These are phyloP conservation scores for Xerus rutilus DNA, from an alignment of 2,797 vertebrate genomes.

Conservation along the genomic window DNA sequence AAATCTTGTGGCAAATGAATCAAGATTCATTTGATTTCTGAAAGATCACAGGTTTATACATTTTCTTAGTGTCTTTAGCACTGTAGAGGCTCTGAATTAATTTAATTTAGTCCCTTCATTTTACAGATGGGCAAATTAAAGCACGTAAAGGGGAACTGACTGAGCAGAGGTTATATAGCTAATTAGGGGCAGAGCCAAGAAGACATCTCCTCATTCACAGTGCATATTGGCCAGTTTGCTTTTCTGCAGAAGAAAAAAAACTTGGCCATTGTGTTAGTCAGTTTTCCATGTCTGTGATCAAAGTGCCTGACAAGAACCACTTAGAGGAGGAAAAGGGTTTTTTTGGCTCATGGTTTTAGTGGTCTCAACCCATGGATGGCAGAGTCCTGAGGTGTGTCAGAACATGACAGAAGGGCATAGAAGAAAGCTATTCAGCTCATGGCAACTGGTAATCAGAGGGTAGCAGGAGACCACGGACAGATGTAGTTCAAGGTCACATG, in stretches of 20 bases:
- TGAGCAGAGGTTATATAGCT: neutral
- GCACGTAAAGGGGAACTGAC: neutral
- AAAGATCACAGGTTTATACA: neutral
- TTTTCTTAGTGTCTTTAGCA: neutral
- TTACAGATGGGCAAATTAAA: neutral
- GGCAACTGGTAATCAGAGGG: too few species aligned
- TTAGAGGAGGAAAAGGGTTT: too few species aligned
- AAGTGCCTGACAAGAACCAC: too few species aligned
- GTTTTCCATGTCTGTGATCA: too few species aligned
- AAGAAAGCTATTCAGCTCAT: too few species aligned
- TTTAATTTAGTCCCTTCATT: conserved; percentile 8
- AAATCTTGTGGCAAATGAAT: neutral
- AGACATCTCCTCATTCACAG: neutral
- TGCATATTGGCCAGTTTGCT: neutral
- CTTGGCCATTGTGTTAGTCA: too few species aligned
- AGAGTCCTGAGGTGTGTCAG: too few species aligned
- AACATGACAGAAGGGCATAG: too few species aligned
- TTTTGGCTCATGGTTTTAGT: too few species aligned
- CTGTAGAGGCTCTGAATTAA: neutral
- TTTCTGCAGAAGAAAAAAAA: neutral
- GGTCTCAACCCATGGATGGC: too few species aligned
- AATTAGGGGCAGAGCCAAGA: neutral
- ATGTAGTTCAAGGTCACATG: too few species aligned
- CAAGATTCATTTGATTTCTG: neutral
- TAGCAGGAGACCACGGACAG: too few species aligned